Base-by-base conservation (phyloP, 2,113 vertebrate genomes). In the Leucosticte australis region DNA sequence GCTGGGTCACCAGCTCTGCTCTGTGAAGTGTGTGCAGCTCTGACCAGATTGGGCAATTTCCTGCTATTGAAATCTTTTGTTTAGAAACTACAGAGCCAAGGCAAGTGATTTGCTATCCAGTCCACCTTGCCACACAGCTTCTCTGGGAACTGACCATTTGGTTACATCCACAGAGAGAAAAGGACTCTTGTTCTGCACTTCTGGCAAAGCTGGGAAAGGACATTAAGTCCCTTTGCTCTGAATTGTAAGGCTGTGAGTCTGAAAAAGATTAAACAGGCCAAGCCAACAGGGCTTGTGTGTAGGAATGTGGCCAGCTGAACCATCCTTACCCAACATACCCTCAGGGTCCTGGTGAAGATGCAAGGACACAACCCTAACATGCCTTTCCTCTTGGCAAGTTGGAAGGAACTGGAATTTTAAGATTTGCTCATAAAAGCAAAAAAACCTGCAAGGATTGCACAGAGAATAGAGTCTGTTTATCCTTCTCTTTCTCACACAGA, bases 61-160 rank as follows among this genome's bases (percentile, higher is more conserved):
- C 97, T 95, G 95, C 87, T 47, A 93, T 94, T 95, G 92, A 97
- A 95, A 92, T 70, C 62, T 67, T 92, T 82, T 83, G 44, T 96
- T 93, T 94, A 80, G 88, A 94, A 95, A 94, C 41, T 59, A 69
- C n/a, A 90, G 59, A 92, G 73, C 52, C 63, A 76, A 93, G 46
- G 76, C 17, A 67, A 80, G 71, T 30, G 14, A 62, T 91, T 83
- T 85, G 47, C 83, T 39, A 83, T 41, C 30, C 70, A 94, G 74
- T 22, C 22, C 21, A 39, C 73, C 57, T 60, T 44, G 42, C 33
- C 31, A 64, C 52, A n/a, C 2, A 37, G 65, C 27, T 90, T 77
- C 88, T 84, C 26, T n/a, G 27, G 39, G 19, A 77, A 37, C 41
- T 67, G 67, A 39, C 52, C 46, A 57, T 70, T 88, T 31, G 15